A percentile compares a stretch with the other conserved stretches of the same genome.
Conservation (phyloP, 2,888 invertebrate species). For the Psylliodes chrysocephalus region DNA sequence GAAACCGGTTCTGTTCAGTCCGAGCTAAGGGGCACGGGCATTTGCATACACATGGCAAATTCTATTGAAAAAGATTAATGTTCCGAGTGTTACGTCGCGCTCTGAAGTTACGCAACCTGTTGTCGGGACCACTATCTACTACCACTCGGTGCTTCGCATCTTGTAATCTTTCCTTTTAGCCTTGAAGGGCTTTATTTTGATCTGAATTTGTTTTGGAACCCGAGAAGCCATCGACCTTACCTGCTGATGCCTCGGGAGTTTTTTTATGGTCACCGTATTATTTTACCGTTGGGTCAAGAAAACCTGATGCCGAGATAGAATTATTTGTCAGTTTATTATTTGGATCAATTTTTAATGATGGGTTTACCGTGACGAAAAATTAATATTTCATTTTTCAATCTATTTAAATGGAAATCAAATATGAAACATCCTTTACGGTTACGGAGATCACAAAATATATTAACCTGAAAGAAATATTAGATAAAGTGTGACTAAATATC, state of each 20-base stretch:
- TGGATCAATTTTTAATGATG: no score
- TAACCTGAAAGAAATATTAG: no score
- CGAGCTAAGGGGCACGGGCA: background rate
- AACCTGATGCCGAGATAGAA: background rate
- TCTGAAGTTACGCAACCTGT: background rate
- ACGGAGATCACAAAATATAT: no score
- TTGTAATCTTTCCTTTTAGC: conserved; percentile 1
- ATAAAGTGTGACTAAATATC: no score
- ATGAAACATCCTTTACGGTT: no score
- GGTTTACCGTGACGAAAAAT: no score
- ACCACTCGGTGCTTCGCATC: background rate
- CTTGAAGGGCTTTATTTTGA: conserved; percentile 16
- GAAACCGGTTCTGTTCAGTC: background rate
- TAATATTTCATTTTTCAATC: no score
- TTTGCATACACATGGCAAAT: background rate
- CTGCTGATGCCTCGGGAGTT: conserved; percentile 9
- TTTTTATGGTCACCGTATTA: conserved; percentile 13
- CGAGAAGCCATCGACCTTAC: conserved; percentile 17
- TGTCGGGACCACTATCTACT: background rate
- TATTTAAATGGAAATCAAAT: no score
- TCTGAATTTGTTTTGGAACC: conserved; percentile 17
- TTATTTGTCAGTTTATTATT: background rate
- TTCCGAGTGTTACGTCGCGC: background rate
- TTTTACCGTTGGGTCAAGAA: conserved; percentile 6
- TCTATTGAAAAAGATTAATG: conserved; percentile 1